Percentiles rank a stretch among this genome's conserved stretches.
Evolutionary conservation across 2,797 vertebrate species (phyloP).

Genomic region (Melanogrammus aeglefinus): DNA sequence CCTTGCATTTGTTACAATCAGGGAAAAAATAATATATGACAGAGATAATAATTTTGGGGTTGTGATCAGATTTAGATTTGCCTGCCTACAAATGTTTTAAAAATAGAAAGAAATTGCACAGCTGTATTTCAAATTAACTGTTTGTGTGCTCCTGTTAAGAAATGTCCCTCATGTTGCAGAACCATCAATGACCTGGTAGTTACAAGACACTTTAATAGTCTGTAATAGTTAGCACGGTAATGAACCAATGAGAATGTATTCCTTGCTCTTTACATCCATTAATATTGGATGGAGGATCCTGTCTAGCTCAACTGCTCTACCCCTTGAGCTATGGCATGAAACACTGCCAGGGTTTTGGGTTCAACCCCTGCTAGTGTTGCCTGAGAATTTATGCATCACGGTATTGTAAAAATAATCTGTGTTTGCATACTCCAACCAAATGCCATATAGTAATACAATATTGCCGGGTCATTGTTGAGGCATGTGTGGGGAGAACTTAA

Average conservation of each 20-base stretch:
- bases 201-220: neutral
- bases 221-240: neutral
- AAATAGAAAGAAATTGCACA: slow-evolving; percentile 69
- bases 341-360: neutral
- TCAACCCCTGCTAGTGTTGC: neutral
- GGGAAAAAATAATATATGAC: slow-evolving; percentile 63
- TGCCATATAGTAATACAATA: slow-evolving; percentile 26
- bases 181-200: neutral
- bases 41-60: slow-evolving; percentile 63
- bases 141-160: slow-evolving; percentile 59
- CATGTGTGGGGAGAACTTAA: slow-evolving; percentile 47
- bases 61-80: slow-evolving; percentile 60
- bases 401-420: neutral
- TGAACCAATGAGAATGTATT: too few species aligned
- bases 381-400: neutral
- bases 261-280: too few species aligned
- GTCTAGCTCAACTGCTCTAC: too few species aligned
- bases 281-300: too few species aligned
- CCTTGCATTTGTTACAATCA: slow-evolving; percentile 75
- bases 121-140: slow-evolving; percentile 70
- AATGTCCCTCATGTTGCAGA: slow-evolving; percentile 31
- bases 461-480: slow-evolving; percentile 36
- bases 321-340: neutral
- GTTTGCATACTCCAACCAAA: slow-evolving; percentile 25
- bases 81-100: slow-evolving; percentile 36